Base-by-base conservation (phyloP, 2,113 vertebrate species). In the Coryphaenoides rupestris region DNA sequence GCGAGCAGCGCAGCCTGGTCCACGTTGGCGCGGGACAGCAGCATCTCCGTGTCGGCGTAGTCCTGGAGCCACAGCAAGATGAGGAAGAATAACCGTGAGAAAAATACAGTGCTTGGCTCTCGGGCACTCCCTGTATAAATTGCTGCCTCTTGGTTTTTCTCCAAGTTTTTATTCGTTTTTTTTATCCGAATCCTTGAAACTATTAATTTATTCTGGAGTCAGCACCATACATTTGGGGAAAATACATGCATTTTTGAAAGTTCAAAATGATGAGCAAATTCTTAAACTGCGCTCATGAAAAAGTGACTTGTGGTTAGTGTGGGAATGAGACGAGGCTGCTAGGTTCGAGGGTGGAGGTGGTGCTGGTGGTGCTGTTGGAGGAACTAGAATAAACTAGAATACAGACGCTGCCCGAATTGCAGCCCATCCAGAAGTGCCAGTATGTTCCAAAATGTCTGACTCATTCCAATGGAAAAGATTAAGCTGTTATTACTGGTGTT, bases 11-110 rank as follows among this genome's bases (percentile, higher is more conserved):
- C 96, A 3, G 91, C 92, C 84, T 98, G 97, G 89, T 99, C 95
- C 66, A 99, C 96, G 0, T 98, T 99, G 55, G 92, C 93, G 73
- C 97, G 91, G 19, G 97, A 99, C 0, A 99, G 90, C 62, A 99
- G 26, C 58, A 95, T 83, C 79, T 99, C 97, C 0, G 96, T 98
- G 89, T 98, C 97, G 0, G 95, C 87, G 0, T 94, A 96, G 85
- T 99, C 97, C 97, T 99, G 60, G 16, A 47, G 33, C 9, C 7
- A 40, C 33, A 10, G 13, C 9, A 7, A 40, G 13, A 40, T 40
- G 33, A 33, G 3, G 28, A 40, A 40, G 33, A 40, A 2, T 7
- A 40, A 40, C 13, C 6, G 33, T 40, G 33, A 13, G 33, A 40
- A 9, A 40, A 10, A 12, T 40, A n/a, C n/a, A 12, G 33, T 1